phyloP scores from a whole-genome alignment of 2,888 invertebrate genomes.

The Philereme transversata region DNA sequence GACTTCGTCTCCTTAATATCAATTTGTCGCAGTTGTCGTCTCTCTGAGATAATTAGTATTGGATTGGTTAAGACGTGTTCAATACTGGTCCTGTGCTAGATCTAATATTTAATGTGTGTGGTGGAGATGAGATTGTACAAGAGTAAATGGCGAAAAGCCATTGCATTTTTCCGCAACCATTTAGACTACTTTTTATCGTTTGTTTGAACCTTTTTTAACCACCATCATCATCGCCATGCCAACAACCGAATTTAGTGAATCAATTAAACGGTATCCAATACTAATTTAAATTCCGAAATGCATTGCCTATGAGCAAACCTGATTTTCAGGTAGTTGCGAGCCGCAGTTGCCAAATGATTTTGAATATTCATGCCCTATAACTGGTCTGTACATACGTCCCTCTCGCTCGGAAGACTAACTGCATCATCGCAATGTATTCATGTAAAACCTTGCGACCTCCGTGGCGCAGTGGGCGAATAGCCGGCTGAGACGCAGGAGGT shows the following conservation, averaged over 20 bases:
- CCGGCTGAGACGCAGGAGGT: too few relatives aligned
- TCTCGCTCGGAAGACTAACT: conserved; percentile 17
- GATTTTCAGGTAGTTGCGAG: conserved; percentile 28
- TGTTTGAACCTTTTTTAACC: background rate
- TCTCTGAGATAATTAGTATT: conserved; percentile 13
- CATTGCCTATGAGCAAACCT: conserved; percentile 28
- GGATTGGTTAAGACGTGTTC: conserved; percentile 5
- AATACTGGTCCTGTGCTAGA: background rate
- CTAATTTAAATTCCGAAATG: conserved; percentile 32
- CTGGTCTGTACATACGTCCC: conserved; percentile 25
- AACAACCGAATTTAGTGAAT: conserved; percentile 16
- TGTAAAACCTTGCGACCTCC: too few relatives aligned
- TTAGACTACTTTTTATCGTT: background rate
- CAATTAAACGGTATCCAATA: conserved; percentile 28
- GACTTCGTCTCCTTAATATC: conserved; percentile 29
- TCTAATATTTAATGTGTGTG: too few relatives aligned
- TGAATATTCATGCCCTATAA: conserved; percentile 51
- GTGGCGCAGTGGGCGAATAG: too few relatives aligned
- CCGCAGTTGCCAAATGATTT: conserved; percentile 44
- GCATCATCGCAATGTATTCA: conserved; percentile 28
- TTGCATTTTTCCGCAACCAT: too few relatives aligned
- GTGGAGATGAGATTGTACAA: too few relatives aligned
- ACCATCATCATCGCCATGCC: background rate
- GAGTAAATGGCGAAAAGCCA: too few relatives aligned
- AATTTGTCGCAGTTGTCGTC: conserved; percentile 32